Percentiles rank a stretch among this genome's conserved stretches.
These are phyloP conservation scores for Choreutis nemorana DNA, from an alignment of 2,888 invertebrate genomes.

Conservation along the genomic window DNA sequence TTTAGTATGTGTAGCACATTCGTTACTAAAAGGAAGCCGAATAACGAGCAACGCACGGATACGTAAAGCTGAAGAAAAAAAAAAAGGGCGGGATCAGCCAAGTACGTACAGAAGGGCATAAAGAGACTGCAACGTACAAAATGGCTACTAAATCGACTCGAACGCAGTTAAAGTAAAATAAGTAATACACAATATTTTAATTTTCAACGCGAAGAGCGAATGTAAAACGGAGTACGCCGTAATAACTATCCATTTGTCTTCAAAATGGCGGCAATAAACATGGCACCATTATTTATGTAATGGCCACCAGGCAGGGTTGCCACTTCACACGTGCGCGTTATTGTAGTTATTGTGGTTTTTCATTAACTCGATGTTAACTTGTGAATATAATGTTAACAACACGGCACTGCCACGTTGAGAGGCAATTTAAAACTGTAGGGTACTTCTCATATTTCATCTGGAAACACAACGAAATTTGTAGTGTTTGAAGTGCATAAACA, in stretches of 20 bases:
- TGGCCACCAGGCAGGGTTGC: slow-evolving; percentile 56
- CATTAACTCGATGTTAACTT: slow-evolving; percentile 40
- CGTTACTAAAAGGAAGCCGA: slow-evolving; percentile 22
- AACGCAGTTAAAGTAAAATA: slow-evolving; percentile 55
- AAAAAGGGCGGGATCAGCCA: slow-evolving; percentile 2
- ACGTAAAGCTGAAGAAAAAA: slow-evolving; percentile 18
- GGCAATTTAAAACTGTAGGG: slow-evolving; percentile 1
- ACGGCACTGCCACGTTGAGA: slow-evolving; percentile 1
- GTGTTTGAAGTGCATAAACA: no score
- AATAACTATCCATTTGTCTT: slow-evolving; percentile 67
- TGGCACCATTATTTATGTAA: slow-evolving; percentile 64
- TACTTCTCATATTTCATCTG: no score
- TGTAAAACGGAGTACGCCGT: slow-evolving; percentile 61
- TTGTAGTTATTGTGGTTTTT: slow-evolving; percentile 55
- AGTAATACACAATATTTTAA: slow-evolving; percentile 64
- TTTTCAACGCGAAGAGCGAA: slow-evolving; percentile 53
- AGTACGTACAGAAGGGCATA: slow-evolving; percentile 20
- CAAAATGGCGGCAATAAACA: slow-evolving; percentile 66
- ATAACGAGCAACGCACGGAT: slow-evolving; percentile 21
- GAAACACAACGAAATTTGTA: no score
- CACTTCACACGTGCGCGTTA: slow-evolving; percentile 55
- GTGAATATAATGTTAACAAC: slow-evolving; percentile 21
- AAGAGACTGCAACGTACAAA: slow-evolving; percentile 27
- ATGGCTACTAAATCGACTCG: slow-evolving; percentile 41
- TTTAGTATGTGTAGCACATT: slow-evolving; percentile 26